These are phyloP conservation scores for Chauna torquata DNA, from an alignment of 2,113 vertebrate species.

Conservation along the genomic window DNA sequence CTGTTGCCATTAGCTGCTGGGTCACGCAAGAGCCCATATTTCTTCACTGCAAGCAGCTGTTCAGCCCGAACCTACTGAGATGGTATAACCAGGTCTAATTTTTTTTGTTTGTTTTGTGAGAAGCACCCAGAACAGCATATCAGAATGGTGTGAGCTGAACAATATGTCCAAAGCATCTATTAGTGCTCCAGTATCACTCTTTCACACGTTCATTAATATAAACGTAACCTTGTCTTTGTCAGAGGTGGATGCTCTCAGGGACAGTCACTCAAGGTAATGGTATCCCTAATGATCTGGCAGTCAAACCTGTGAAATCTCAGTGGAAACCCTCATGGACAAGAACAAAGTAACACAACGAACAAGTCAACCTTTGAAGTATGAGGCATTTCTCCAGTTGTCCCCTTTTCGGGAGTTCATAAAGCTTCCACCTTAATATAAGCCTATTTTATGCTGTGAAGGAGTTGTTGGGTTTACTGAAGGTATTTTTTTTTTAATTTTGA, in stretches of 20 bases:
- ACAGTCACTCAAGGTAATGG: accelerated
- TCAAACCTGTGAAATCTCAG: neutral
- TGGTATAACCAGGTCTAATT: neutral
- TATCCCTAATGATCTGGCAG: neutral
- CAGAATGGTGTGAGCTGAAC: neutral
- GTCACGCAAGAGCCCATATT: neutral
- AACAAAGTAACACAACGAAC: neutral
- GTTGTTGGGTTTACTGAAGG: neutral
- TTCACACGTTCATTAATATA: no score
- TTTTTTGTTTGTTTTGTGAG: neutral
- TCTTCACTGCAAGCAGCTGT: neutral
- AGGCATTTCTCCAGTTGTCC: neutral
- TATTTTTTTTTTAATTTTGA: no score
- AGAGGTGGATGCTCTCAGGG: neutral
- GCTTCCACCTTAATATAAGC: neutral
- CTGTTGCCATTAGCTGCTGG: neutral
- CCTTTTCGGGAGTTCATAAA: neutral
- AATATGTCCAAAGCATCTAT: neutral
- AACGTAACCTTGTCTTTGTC: neutral
- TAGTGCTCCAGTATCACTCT: neutral
- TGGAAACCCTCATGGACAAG: neutral
- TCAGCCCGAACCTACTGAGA: neutral
- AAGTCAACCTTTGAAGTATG: neutral
- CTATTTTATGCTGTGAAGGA: neutral
- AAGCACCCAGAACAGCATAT: neutral